Evolutionary conservation across 2,888 invertebrate genomes (phyloP).

Genomic region (Pristionchus fissidentatus): DNA sequence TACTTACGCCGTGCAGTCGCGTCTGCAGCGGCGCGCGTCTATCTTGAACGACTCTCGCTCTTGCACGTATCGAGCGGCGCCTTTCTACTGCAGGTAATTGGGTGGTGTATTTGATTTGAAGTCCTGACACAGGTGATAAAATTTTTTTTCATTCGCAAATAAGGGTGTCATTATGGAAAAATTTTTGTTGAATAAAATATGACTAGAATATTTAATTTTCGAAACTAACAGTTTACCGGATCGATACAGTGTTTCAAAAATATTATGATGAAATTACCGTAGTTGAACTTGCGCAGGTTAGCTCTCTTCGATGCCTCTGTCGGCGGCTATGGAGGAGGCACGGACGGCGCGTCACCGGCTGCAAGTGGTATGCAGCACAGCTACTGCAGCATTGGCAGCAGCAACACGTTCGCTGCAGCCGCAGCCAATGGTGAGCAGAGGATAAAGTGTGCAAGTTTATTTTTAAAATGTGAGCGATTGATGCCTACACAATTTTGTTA

Average conservation of each 20-base stretch:
- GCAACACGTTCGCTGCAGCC: not conserved
- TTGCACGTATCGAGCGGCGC: not conserved
- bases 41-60: not conserved
- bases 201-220: too few species aligned
- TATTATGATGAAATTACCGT: not conserved
- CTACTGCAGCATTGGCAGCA: not conserved
- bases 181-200: not conserved
- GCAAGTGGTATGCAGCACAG: not conserved
- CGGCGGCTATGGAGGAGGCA: not conserved
- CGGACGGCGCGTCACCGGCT: not conserved
- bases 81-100: too few species aligned
- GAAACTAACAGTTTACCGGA: too few species aligned
- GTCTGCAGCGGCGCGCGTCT: conserved; percentile 36
- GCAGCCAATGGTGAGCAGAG: not conserved
- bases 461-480: not conserved
- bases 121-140: too few species aligned
- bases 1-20: conserved; percentile 12
- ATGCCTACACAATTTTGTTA: not conserved
- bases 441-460: not conserved
- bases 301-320: conserved; percentile 23
- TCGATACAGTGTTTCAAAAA: too few species aligned
- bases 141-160: not conserved
- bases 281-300: conserved; percentile 10
- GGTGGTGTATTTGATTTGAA: too few species aligned
- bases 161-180: not conserved